These are phyloP conservation scores for Leptinotarsa defecta DNA, from an alignment of 1,140 invertebrate species.

Conservation along the genomic window DNA sequence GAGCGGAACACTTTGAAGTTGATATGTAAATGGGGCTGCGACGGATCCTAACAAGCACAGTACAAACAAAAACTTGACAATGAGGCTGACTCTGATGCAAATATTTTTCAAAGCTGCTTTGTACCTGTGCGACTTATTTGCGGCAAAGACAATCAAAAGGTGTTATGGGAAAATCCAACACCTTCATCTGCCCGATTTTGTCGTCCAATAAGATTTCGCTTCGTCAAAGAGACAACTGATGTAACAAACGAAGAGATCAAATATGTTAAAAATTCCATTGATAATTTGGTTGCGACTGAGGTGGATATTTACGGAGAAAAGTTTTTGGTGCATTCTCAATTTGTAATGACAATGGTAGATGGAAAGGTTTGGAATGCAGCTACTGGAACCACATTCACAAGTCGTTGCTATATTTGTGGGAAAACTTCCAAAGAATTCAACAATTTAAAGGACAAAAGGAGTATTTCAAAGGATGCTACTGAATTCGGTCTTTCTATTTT, in stretches of 20 bases:
- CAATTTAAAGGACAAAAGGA: conserved; percentile 39
- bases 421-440: conserved; percentile 51
- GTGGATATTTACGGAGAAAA: conserved; percentile 13
- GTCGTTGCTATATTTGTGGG: conserved; percentile 53
- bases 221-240: conserved; percentile 45
- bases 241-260: conserved; percentile 47
- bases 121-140: conserved; percentile 49
- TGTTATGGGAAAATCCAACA: conserved; percentile 48
- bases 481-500: conserved; percentile 51
- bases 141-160: conserved; percentile 39
- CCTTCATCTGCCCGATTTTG: conserved; percentile 50
- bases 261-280: conserved; percentile 28
- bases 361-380: conserved; percentile 55
- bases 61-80: conserved; percentile 50
- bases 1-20: background rate
- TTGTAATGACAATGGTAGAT: conserved; percentile 54
- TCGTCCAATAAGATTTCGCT: conserved; percentile 47
- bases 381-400: conserved; percentile 50
- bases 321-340: conserved; percentile 41
- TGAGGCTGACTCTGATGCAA: conserved; percentile 39
- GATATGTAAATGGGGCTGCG: conserved; percentile 4
- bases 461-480: conserved; percentile 37
- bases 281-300: conserved; percentile 6
- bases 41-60: conserved; percentile 4
- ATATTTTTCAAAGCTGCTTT: conserved; percentile 50